Base-by-base conservation (phyloP, 2,113 vertebrate species). In the Gobiocypris rarus region DNA sequence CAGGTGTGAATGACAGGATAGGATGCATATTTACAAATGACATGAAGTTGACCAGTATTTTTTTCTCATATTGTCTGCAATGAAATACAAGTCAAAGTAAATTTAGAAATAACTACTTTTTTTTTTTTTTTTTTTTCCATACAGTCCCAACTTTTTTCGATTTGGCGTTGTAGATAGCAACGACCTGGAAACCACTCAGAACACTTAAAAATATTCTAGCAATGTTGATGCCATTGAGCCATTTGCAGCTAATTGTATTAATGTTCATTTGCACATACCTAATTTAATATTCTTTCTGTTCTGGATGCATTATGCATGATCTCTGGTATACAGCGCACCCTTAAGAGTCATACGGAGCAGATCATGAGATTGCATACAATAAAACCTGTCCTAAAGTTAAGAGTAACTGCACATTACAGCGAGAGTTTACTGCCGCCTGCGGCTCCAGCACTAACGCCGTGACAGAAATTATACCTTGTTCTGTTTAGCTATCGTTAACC, bases 401-500 rank as follows among this genome's bases (percentile, higher is more conserved):
- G 75, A 59, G 75, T 24, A 77, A 59, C 52, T 38, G 74, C 26
- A 56, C 26, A 34, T 54, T 75, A 75, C 9, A 1, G 24, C 7
- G 3, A 75, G 22, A 31, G 58, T 58, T 77, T 56, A 77, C 75
- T 14, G 50, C 48, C 10, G 50, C 74, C 50, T 34, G 75, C 1
- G 19, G 31, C 75, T 59, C 19, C 19, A 58, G 52, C 31, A 77
- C 22, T 59, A 41, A 58, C 41, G 75, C 31, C 11, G 11, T 77
- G 54, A 77, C 54, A 77, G 75, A 77, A 77, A 77, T 59, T n/a
- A 77, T 77, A 59, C 31, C 75, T 41, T 59, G 75, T 58, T 77
- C 54, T 77, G 69, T 73, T 73, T 73, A 45, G 69, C 69, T 45
- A 71, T 45, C 38, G 22, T 76, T 76, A 76, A 58, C 75, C 75